Base-by-base conservation (phyloP, 2,888 invertebrate species). In the Pristionchus mayeri region DNA sequence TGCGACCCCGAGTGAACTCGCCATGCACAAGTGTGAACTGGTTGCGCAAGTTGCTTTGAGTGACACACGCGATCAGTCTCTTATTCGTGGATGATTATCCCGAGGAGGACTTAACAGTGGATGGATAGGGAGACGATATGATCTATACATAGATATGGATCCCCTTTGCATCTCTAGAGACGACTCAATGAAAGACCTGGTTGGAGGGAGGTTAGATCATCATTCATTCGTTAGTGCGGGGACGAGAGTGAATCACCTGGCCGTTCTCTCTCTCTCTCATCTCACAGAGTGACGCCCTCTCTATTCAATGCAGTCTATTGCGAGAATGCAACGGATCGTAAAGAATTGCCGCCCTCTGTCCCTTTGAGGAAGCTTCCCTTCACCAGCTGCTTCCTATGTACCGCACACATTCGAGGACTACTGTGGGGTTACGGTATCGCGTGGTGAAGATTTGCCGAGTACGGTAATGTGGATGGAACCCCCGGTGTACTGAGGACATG, bases 291-390 rank as follows among this genome's bases (percentile, higher is more conserved):
- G 40, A 24, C 71, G 71, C 9, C 40, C 71, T 71, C 71, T 71
- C 71, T n/a, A 71, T 30, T 71, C 24, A 9, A 40, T n/a, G 24
- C 71, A 71, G 40, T 71, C 71, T 71, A 37, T 71, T 40, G 37
- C 37, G 21, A 67, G 37, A 37, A 24, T 40, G 71, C 71, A 71
- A 18, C 71, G 71, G 24, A 71, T 71, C 71, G 71, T 71, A 71
- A 71, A 71, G 37, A 71, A 71, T 71, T 71, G 71, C 71, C 71
- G 71, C 71, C 40, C n/a, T 24, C 24, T 44, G 71, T n/a, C 63
- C 63, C 63, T 63, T 63, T 63, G 34, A 63, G 63, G 60, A 67
- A 67, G 67, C 67, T 63, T 9, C 24, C 57, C 21, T 13, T 3
- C 18, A 71, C 71, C 71, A 71, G 71, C 71, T 71, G 71, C 44